These are phyloP conservation scores for Muricea muricata DNA, from an alignment of 92 coral and sea anemone species.

Conservation along the genomic window DNA sequence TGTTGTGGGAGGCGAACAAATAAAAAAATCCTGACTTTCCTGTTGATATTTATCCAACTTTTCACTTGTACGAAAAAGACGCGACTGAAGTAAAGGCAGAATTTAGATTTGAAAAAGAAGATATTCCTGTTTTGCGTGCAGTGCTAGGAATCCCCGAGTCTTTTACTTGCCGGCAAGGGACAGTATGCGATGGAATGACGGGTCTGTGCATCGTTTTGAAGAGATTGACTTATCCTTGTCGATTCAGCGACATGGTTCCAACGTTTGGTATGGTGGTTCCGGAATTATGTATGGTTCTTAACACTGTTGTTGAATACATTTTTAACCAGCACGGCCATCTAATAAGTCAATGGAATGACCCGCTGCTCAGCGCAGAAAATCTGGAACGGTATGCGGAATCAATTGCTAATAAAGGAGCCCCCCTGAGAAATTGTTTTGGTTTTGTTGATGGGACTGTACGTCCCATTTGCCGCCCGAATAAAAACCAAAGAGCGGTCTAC, in stretches of 20 bases:
- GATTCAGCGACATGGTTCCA: too few relatives aligned
- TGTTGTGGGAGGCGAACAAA: too few relatives aligned
- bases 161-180: conserved; percentile 1
- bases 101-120: neutral
- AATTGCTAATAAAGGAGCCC: neutral
- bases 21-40: too few relatives aligned
- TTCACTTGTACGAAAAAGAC: neutral
- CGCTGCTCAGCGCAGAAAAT: neutral
- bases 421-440: neutral
- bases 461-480: too few relatives aligned
- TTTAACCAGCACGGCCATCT: conserved; percentile 4
- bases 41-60: too few relatives aligned
- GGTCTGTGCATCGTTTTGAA: neutral
- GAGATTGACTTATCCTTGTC: neutral
- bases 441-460: too few relatives aligned
- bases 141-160: neutral
- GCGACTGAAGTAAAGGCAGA: neutral
- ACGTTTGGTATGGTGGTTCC: neutral
- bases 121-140: neutral
- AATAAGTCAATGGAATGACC: conserved; percentile 1
- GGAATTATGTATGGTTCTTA: neutral
- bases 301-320: conserved; percentile 6
- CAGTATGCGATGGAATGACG: conserved; percentile 9
- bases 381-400: neutral
- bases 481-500: too few relatives aligned